Conservation (phyloP, 1,140 invertebrate species). For the Conopomorpha cramerella region DNA sequence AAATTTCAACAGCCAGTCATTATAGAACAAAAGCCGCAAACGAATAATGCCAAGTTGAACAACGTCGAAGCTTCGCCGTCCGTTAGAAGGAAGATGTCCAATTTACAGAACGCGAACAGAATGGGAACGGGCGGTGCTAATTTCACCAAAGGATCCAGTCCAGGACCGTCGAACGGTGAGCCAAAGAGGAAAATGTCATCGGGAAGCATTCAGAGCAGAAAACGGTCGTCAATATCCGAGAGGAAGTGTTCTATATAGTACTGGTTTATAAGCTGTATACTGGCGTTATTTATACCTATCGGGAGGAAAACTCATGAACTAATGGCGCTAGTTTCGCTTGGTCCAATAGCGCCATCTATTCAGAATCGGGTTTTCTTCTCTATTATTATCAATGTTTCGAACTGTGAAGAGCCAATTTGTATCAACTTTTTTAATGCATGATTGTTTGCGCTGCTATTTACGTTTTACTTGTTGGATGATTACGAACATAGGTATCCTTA, state of each 20-base stretch:
- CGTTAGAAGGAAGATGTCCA: constrained; percentile 43
- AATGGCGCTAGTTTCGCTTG: too few species aligned
- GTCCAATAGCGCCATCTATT: too few species aligned
- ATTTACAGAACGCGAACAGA: constrained; percentile 39
- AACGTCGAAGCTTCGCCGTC: constrained; percentile 47
- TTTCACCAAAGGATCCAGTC: constrained; percentile 26
- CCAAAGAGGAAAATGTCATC: constrained; percentile 47
- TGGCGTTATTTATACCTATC: too few species aligned
- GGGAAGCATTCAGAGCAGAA: constrained; percentile 41
- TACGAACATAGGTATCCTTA: too few species aligned
- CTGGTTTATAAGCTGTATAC: constrained; percentile 8
- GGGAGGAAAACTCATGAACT: too few species aligned
- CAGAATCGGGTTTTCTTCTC: too few species aligned
- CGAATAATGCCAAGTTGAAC: constrained; percentile 27
- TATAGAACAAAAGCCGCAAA: constrained; percentile 33
- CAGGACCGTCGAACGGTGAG: constrained; percentile 21
- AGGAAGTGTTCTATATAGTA: constrained; percentile 52
- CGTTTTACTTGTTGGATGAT: too few species aligned
- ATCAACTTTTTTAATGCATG: too few species aligned
- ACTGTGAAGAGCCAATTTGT: too few species aligned
- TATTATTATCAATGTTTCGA: too few species aligned
- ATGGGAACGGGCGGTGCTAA: constrained; percentile 28
- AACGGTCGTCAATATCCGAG: constrained; percentile 50
- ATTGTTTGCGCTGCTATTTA: too few species aligned
- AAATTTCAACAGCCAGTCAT: constrained; percentile 40